phyloP scores from a whole-genome alignment of 2,888 invertebrate genomes.

The Drosophila buzzatii region DNA sequence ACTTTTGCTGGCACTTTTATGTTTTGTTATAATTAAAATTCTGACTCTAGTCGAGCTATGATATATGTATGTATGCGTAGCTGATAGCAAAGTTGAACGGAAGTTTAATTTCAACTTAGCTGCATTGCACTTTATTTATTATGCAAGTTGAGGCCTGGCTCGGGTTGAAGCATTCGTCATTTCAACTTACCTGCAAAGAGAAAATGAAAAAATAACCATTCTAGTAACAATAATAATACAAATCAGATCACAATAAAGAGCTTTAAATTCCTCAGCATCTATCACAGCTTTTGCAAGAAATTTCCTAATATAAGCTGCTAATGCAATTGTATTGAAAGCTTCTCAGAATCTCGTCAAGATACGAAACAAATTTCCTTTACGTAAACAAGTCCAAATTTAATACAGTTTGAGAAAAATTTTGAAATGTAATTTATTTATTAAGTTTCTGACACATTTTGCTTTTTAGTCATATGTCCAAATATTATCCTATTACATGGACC shows the following conservation, averaged over 20 bases:
- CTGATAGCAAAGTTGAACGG: slow-evolving; percentile 10
- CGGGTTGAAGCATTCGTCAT: not conserved
- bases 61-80: slow-evolving; percentile 8
- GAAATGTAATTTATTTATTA: slow-evolving; percentile 8
- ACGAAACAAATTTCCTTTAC: not conserved
- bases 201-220: not conserved
- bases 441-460: slow-evolving; percentile 10
- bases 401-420: not conserved
- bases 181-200: slow-evolving; percentile 39
- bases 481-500: not conserved
- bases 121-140: slow-evolving; percentile 25
- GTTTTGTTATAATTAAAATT: slow-evolving; percentile 53
- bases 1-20: slow-evolving; percentile 41
- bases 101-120: slow-evolving; percentile 48
- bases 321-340: not conserved
- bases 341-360: not conserved
- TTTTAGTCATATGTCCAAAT: not conserved
- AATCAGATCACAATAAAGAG: not conserved
- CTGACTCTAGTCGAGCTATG: slow-evolving; percentile 5
- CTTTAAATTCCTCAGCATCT: not conserved
- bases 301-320: not conserved
- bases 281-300: not conserved
- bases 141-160: not conserved
- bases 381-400: not conserved
- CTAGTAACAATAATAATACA: not conserved